Base-by-base conservation (phyloP, 2,797 vertebrate species). In the Darevskia nairensis region DNA sequence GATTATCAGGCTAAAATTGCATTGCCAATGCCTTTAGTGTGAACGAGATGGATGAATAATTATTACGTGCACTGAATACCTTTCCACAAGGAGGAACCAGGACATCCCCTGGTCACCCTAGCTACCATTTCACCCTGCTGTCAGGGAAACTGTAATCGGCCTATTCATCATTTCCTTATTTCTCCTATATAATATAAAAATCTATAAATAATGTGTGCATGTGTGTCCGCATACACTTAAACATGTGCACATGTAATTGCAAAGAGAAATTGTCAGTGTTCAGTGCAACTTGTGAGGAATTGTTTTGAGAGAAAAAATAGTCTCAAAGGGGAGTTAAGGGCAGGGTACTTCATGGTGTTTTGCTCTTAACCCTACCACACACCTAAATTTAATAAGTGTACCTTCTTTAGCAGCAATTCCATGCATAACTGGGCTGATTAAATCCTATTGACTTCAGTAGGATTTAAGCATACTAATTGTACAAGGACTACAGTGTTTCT, bases 1-100 rank as follows among this genome's bases (percentile, higher is more conserved):
- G 97, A 98, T 98, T 98, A 98, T 98, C 97, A 98, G 96, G 96
- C 97, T 97, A 96, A 98, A 98, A 98, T 98, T 98, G 97, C 97
- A 97, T 97, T 97, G 97, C 97, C 88, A 90, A 93, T 97, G 97
- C 97, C 97, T 98, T 98, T 97, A 96, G 96, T 96, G 96, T 96
- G 97, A 97, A 97, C 50, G 96, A 98, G 97, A 97, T 97, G 95
- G 97, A 97, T 97, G 97, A 97, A 97, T 98, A 98, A 98, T 98
- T 98, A 97, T 97, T 97, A 97, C 96, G 96, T 97, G 97, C 91
- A 0, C 96, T 90, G 98, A 97, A 98, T 98, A 96, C 94, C 92
- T 96, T 96, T 95, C 94, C 92, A 96, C 89, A 83, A 94, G 96
- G 96, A 96, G 93, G 95, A 97, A 80, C 93, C 94, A 93, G 96